Evolutionary conservation across 1,140 invertebrate species (phyloP).

Genomic region (Hylaeus volcanicus): DNA sequence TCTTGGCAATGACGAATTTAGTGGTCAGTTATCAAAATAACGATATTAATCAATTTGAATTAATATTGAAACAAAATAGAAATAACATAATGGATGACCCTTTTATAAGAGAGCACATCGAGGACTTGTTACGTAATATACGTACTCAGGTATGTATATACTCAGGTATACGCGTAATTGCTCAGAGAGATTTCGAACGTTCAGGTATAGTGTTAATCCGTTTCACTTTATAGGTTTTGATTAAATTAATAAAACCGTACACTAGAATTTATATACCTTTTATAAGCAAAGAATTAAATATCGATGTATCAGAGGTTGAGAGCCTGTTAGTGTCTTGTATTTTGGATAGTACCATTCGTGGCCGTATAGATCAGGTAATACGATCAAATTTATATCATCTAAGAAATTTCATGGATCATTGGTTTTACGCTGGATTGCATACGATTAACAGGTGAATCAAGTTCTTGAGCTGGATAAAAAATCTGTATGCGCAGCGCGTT

Average conservation of each 20-base stretch:
- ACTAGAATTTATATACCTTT: constrained; percentile 99
- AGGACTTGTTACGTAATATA: constrained; percentile 98
- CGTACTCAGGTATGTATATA: constrained; percentile 87
- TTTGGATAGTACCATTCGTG: constrained; percentile 98
- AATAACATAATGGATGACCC: constrained; percentile 99
- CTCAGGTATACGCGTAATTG: neutral
- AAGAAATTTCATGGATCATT: neutral
- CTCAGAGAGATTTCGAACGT: neutral
- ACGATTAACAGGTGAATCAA: constrained; percentile 87
- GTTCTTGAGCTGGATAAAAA: constrained; percentile 94
- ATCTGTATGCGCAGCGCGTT: constrained; percentile 90
- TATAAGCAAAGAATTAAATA: constrained; percentile 98
- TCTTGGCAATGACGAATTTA: constrained; percentile 99
- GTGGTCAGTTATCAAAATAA: constrained; percentile 99
- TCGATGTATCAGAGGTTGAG: constrained; percentile 97
- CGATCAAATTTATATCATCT: neutral
- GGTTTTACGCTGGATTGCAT: neutral
- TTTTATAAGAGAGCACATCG: constrained; percentile 99
- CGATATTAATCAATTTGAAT: constrained; percentile 99
- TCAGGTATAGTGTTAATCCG: neutral
- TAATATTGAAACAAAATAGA: constrained; percentile 96
- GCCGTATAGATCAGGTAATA: constrained; percentile 94
- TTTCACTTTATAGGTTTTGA: constrained; percentile 86
- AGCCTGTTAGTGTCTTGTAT: constrained; percentile 99
- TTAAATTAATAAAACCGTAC: constrained; percentile 98